A percentile compares a stretch with the other conserved stretches of the same genome.
Evolutionary conservation across 2,797 vertebrate genomes (phyloP).

Genomic region (Microhierax caerulescens): DNA sequence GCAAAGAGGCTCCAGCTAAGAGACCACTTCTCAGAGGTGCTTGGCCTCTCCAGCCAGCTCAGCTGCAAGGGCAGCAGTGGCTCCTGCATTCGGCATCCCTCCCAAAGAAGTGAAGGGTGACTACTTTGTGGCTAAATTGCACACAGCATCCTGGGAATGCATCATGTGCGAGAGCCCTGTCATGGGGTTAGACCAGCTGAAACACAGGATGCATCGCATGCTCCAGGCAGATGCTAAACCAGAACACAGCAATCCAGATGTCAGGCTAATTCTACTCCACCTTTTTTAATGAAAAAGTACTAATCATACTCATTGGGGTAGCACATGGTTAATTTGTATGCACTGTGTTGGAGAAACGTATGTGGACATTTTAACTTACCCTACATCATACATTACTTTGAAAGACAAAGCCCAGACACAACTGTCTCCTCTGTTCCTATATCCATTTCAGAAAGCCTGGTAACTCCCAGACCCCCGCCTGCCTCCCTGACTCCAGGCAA

Average conservation of each 20-base stretch:
- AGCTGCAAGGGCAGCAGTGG: not conserved
- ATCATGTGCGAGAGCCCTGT: accelerated
- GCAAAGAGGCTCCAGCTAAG: not conserved
- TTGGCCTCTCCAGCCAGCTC: not conserved
- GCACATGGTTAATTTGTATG: not conserved
- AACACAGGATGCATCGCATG: accelerated
- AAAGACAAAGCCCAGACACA: not conserved
- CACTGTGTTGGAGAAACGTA: not conserved
- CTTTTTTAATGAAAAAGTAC: not conserved
- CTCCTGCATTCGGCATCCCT: not conserved
- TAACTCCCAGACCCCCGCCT: not conserved
- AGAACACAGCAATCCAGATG: not conserved
- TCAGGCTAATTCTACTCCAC: not conserved
- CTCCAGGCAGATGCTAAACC: not conserved
- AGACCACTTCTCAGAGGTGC: not conserved
- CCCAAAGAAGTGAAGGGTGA: not conserved
- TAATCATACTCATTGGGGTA: not conserved
- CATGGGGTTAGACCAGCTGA: not conserved
- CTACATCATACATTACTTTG: not conserved
- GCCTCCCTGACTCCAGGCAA: not conserved
- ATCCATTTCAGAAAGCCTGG: not conserved
- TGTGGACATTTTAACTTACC: not conserved
- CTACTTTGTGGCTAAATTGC: not conserved
- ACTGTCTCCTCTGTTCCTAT: not conserved
- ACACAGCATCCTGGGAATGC: not conserved